phyloP scores from a whole-genome alignment of 2,797 vertebrate species.

The Clamator glandarius region DNA sequence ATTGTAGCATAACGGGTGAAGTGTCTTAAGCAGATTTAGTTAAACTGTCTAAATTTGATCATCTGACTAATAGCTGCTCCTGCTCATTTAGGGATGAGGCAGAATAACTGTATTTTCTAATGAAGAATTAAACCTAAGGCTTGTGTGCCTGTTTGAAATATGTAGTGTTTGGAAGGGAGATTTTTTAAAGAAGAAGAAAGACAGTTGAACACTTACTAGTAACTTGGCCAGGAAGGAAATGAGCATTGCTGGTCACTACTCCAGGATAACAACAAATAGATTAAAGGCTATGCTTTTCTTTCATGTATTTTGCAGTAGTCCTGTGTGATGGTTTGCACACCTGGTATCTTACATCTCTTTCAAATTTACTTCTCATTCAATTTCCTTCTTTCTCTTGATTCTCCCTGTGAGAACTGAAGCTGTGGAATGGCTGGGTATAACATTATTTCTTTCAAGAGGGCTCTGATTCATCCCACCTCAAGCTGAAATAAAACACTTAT shows the following conservation, averaged over 20 bases:
- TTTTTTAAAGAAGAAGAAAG: not conserved
- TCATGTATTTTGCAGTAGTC: not conserved
- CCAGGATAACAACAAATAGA: not conserved
- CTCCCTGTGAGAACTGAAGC: not conserved
- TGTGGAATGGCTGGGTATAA: not conserved
- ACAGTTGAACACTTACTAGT: not conserved
- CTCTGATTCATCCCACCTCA: not conserved
- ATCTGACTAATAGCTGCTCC: conserved; percentile 24
- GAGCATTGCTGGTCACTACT: not conserved
- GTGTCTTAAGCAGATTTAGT: conserved; percentile 37
- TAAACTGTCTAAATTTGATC: conserved; percentile 42
- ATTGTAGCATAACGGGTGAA: not conserved
- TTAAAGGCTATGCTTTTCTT: not conserved
- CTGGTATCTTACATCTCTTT: not conserved
- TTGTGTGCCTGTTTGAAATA: not conserved
- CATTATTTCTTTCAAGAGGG: not conserved
- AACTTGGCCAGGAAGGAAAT: not conserved
- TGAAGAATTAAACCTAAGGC: conserved; percentile 31
- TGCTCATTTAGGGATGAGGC: conserved; percentile 22
- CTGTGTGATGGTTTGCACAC: not conserved
- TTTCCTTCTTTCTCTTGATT: not conserved
- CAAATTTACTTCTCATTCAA: not conserved
- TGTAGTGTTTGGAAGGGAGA: not conserved
- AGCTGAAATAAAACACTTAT: not conserved
- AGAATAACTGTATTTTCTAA: conserved; percentile 34